Evolutionary conservation across 2,888 invertebrate genomes (phyloP), one percentile per base, ranked within the genome.

Genomic region (Pseudolycoriella hygida): DNA sequence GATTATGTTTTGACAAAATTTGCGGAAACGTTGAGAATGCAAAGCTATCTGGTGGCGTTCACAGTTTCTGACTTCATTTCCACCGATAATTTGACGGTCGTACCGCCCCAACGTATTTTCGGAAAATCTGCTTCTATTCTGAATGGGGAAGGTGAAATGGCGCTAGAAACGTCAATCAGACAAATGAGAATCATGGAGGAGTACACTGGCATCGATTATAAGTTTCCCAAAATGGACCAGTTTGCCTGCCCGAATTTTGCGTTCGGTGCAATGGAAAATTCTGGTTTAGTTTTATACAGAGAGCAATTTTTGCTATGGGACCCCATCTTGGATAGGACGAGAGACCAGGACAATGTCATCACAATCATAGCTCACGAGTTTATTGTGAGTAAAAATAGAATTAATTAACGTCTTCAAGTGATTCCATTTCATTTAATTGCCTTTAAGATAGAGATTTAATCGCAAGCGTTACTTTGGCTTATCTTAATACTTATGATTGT

Each of bases 221-320:
- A 4, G 8, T 25, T 25, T 25, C 25, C 25, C 5, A 25, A 25
- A 25, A 25, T 25, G 49, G 92, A 93, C 58, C 85, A 92, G 85
- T 79, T 88, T n/a, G 92, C 89, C 0, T 66, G 93, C 47, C 90
- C 92, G 0, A 90, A 92, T 60, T 92, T 90, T 58, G 75, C 79
- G 44, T 83, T 85, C 2, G 87, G 85, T 12, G 90, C 89, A 1
- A 90, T 90, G 89, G 90, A 86, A 60, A 86, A 86, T 58, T 86
- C 84, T 84, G 86, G 86, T 1, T 60, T 85, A 6, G 25, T 25
- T 25, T 25, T 25, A 8, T 25, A 25, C 25, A 25, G 83, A 49
- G 89, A 92, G 66, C 77, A 80, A 10, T 76, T 80, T 2, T 74
- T 92, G 74, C 67, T 90, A 1, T 88, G 78, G 56, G 78, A 86